Conservation (phyloP, 2,113 vertebrate species). For the Lophura nycthemera region DNA sequence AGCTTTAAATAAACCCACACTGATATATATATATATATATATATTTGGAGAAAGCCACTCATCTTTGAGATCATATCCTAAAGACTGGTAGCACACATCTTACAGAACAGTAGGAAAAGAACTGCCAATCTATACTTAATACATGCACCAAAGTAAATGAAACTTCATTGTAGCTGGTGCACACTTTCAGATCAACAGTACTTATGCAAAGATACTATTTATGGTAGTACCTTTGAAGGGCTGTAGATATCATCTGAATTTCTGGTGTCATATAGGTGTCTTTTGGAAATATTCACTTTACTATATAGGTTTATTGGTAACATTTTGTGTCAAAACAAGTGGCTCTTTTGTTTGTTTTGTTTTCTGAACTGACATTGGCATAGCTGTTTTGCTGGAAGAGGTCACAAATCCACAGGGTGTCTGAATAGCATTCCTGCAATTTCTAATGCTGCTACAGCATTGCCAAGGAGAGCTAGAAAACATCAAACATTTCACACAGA, state of each 20-base stretch:
- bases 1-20: background rate
- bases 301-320: background rate
- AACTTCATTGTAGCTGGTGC: rapidly evolving
- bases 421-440: rapidly evolving
- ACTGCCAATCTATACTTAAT: background rate
- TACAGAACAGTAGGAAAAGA: background rate
- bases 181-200: background rate
- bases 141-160: rapidly evolving
- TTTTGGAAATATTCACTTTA: background rate
- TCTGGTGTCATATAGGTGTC: background rate
- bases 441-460: background rate
- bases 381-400: background rate
- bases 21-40: no score
- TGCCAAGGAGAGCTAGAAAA: background rate
- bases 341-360: background rate
- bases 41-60: background rate
- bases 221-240: background rate
- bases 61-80: background rate
- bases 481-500: rapidly evolving
- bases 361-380: no score
- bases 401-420: rapidly evolving
- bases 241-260: background rate
- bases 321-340: background rate
- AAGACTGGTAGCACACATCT: rapidly evolving
- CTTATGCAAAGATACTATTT: background rate